phyloP scores from a whole-genome alignment of 2,797 vertebrate genomes.

The Enteromius trimaculatus region DNA sequence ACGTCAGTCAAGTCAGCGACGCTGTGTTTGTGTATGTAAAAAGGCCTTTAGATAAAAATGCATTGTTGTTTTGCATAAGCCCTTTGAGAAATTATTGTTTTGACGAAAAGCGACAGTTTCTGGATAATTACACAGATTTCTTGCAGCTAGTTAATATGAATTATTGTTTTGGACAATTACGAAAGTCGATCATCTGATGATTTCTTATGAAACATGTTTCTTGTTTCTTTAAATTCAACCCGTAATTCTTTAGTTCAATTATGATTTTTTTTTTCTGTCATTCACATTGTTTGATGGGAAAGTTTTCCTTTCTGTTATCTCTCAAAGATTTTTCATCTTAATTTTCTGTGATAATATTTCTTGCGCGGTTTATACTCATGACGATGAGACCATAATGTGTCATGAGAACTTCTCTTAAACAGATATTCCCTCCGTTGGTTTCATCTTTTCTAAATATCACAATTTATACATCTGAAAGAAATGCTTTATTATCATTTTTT shows the following conservation, averaged over 20 bases:
- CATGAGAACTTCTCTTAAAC: background rate
- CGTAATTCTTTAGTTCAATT: background rate
- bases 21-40: conserved; percentile 37
- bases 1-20: background rate
- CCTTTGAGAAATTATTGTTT: conserved; percentile 12
- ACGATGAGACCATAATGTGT: conserved; percentile 12
- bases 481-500: too few relatives aligned
- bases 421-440: background rate
- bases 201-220: background rate
- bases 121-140: conserved; percentile 22
- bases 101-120: conserved; percentile 4
- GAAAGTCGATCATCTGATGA: background rate
- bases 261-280: background rate
- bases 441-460: conserved; percentile 4
- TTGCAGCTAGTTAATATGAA: conserved; percentile 16
- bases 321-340: background rate
- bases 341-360: conserved; percentile 10
- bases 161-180: background rate
- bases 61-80: conserved; percentile 22
- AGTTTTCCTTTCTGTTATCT: background rate
- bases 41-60: conserved; percentile 21
- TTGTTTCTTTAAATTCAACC: background rate
- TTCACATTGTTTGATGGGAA: background rate
- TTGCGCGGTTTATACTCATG: background rate
- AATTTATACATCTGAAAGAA: background rate